Base-by-base conservation (phyloP, 2,113 vertebrate genomes). In the Phrynocephalus versicolor region DNA sequence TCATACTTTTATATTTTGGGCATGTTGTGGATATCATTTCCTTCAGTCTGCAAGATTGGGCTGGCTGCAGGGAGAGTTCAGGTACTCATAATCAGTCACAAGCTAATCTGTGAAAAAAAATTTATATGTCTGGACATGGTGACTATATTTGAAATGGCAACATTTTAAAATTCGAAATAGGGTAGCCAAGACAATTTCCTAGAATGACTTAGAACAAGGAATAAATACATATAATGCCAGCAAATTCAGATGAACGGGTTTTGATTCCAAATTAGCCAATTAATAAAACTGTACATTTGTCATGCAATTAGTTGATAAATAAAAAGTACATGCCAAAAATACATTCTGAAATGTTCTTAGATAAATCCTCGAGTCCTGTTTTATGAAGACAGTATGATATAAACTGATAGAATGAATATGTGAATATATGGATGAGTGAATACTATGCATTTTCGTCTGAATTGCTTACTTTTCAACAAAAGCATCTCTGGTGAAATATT, bases 401-500 rank as follows among this genome's bases (percentile, higher is more conserved):
- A 51, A 51, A 51, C 45, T 51, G 45, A 51, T 51, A 51, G 45
- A 51, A 51, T 51, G 45, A 51, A 51, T 51, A 10, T 10, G 10
- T 51, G 45, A 51, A 51, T 51, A 10, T 51, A 51, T 51, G 45
- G 10, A 51, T 51, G 45, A 51, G 45, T 51, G 45, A 51, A 51
- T 10, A 51, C 5, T n/a, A 51, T 51, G 10, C 25, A 57, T n/a
- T n/a, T n/a, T 62, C 65, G 41, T 30, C 55, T 71, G 57, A 83
- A 85, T 77, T 76, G 51, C 92, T 93, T 93, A 96, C 95, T 93
- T 96, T 91, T 95, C 95, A 90, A 93, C 81, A 91, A 96, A 95
- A 72, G 94, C 94, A 93, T 96, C 94, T 88, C 93, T 95, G 76
- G 94, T 95, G 89, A 96, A 96, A 91, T 95, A 96, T 27, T 95